Base-by-base conservation (phyloP, 2,113 vertebrate genomes). In the Platanista minor region DNA sequence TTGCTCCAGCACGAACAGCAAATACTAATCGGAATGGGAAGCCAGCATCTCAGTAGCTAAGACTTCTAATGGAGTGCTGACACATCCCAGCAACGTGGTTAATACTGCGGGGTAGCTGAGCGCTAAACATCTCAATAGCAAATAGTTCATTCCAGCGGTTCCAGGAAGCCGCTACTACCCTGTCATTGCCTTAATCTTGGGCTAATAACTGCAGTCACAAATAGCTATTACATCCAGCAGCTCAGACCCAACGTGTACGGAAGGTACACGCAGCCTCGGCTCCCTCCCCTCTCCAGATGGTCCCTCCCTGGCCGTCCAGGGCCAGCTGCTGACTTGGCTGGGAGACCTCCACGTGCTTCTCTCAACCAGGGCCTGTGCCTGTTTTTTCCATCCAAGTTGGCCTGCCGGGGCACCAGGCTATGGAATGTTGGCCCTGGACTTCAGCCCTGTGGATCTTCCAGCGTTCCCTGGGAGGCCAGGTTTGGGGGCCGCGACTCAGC, bases 231-330 rank as follows among this genome's bases (percentile, higher is more conserved):
- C 43, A 20, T 23, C 27, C 10, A 17, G 81, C 59, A 18, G 20
- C 49, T 39, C 64, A 10, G 66, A 14, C 23, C 41, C 77, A 25
- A 23, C 21, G 0, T 1, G 13, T 15, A 20, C 20, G 1, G 57
- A 27, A 43, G 64, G 5, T 8, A 3, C 23, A 3, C 1, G 27
- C 0, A 3, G 29, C 0, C 1, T 57, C 93, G 94, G 85, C 95
- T n/a, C 39, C 21, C 33, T 64, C 82, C 57, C 72, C 4, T 3
- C 67, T 91, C 82, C 97, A 95, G 95, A 94, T 94, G 98, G 95
- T 59, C 78, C 77, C 72, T 82, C 49, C 90, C 71, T 23, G 10
- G 52, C 75, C 84, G 59, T 20, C 80, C 69, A 1, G 72, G 4
- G 57, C 94, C 2, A 0, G 67, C 97, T 83, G 83, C 95, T 8